phyloP scores from a whole-genome alignment of 1,140 invertebrate genomes.

The Cepaea nemoralis region DNA sequence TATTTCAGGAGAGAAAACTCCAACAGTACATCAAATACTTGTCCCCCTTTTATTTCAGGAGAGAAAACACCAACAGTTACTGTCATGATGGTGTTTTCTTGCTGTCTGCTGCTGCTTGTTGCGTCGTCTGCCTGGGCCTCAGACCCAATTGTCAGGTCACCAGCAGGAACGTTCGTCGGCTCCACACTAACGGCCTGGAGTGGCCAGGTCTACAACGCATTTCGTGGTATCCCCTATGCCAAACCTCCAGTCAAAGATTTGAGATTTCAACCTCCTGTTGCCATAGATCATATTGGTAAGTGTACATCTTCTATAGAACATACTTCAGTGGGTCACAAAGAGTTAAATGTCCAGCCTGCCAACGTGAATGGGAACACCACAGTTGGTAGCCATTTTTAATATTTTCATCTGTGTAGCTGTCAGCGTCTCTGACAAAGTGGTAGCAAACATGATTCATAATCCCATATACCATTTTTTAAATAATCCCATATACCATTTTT shows the following conservation, averaged over 20 bases:
- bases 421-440: no score
- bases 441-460: no score
- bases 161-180: neutral
- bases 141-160: neutral
- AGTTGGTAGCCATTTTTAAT: no score
- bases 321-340: no score
- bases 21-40: no score
- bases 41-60: neutral
- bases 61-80: neutral
- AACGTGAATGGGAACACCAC: no score
- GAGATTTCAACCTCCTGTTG: slow-evolving; percentile 73
- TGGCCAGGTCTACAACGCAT: slow-evolving; percentile 66
- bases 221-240: slow-evolving; percentile 78
- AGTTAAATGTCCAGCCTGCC: no score
- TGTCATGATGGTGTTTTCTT: neutral
- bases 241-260: slow-evolving; percentile 77
- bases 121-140: neutral
- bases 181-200: neutral
- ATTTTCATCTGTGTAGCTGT: no score
- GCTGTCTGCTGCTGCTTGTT: neutral
- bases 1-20: no score
- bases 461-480: no score
- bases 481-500: no score
- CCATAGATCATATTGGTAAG: neutral
- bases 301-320: no score